Evolutionary conservation across 1,140 invertebrate genomes (phyloP), one percentile per base, ranked within the genome.

Genomic region (Tribolium castaneum): DNA sequence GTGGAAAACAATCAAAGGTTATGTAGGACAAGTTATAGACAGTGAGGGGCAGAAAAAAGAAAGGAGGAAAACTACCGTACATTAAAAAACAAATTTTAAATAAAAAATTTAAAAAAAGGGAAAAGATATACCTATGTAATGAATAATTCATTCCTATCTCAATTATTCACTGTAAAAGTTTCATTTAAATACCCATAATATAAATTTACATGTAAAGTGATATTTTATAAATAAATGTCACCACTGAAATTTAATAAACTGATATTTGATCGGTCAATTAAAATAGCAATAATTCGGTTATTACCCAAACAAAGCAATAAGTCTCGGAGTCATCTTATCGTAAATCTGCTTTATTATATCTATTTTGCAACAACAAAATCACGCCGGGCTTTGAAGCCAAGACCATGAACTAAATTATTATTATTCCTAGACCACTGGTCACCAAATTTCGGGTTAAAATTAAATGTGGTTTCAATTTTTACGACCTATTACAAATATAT

Each of bases 101-200:
- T 45, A 10, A 9, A 45, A 45, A 9, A 45, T 45, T 3, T 45
- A 45, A 45, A 45, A 6, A 1, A 45, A 45, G 39, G 9, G 39
- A 45, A 45, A 45, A 45, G 9, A 45, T 45, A 45, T 30, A 30
- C 6, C 4, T 30, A 30, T 30, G 25, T 56, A 59, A 59, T 59
- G 19, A 59, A 59, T 59, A 59, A 59, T 59, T 59, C 54, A 59
- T 59, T 1, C 12, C 2, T n/a, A 30, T 22, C 19, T 59, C 54
- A 59, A 59, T 59, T 59, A 59, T 59, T 59, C 54, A 59, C 3
- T 25, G 54, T 59, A 22, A 59, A 22, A 59, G 54, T 25, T 59
- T 25, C 54, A 59, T 59, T 59, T 59, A 59, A 59, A 59, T 59
- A 19, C 10, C 3, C n/a, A 30, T 25, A 59, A 59, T 19, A 22